Evolutionary conservation across 2,113 vertebrate genomes (phyloP), one percentile per base, ranked within the genome.

Genomic region (Eubucco bourcierii): DNA sequence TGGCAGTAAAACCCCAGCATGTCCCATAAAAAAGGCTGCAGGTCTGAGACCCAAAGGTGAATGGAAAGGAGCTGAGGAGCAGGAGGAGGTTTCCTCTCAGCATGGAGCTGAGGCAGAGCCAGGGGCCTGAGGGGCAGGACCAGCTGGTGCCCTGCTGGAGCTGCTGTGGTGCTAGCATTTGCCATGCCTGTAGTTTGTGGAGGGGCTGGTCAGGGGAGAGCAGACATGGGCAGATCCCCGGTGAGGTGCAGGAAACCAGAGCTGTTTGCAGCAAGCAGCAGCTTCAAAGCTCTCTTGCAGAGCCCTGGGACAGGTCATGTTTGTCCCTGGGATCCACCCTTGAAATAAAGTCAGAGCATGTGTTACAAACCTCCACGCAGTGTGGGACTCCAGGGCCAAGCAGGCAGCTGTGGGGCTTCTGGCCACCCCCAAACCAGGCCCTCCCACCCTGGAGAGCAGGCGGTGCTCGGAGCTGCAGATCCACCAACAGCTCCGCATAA

Each of bases 201-300:
- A 53, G 65, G 50, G 73, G 13, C 7, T 9, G 59, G 21, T 31
- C 60, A 14, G 59, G 59, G 63, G 74, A 55, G 78, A 79, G 39
- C 33, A 60, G 31, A 41, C 5, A 52, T 1, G 29, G 75, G 31
- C 73, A 71, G 46, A 5, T 75, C 87, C 34, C 52, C 58, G 4
- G 4, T 2, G 58, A 34, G 17, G 44, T 0, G 1, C 7, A 78
- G 82, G 79, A 93, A 94, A 75, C 28, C 71, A 83, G 76, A 71
- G 81, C 52, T 53, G 39, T 47, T 96, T 95, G 89, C 95, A 86
- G 93, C 87, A 90, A 94, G 82, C 23, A 78, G 58, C 84, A 74
- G 61, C 91, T 87, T 92, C 93, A 93, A 92, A 94, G 94, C 82
- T 91, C 77, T 74, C 81, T 83, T 90, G 63, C 39, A 3, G 37